Base-by-base conservation (phyloP, 1,140 invertebrate genomes). In the Mamestra configurata region DNA sequence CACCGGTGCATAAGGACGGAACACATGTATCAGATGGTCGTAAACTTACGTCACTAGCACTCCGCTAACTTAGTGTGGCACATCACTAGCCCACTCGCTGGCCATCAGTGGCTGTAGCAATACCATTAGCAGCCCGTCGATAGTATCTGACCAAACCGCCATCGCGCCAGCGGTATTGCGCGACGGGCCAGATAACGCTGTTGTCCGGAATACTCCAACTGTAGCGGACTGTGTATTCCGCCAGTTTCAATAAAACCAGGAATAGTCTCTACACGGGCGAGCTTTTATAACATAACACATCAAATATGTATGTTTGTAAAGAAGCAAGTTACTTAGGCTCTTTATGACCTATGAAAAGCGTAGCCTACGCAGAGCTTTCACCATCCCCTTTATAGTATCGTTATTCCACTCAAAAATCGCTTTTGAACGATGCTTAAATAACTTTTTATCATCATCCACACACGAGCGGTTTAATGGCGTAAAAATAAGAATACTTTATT, bases 401-500 rank as follows among this genome's bases (percentile, higher is more conserved):
- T 72, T 55, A 53, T 35, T 53, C 18, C 49, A 72, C 70, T 72
- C 13, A 46, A 75, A 75, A 75, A 40, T 75, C 72, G 72, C 37
- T 59, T 75, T 75, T 43, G 20, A 27, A 59, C 18, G 53, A 75
- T 18, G 22, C 55, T 57, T 40, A 55, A 53, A 24, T 35, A 72
- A 57, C 70, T 22, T 72, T 70, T 55, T 72, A 75, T 75, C 72
- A 22, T 72, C 31, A 57, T 73, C 37, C 72, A 43, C 72, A 59
- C 31, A 51, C 71, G 51, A 55, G 49, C 71, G 61, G 72, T 24
- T 75, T 75, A 75, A 75, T 75, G 53, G 53, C 53, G 72, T 75
- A 24, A 59, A 75, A 75, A 75, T 75, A 75, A 75, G 55, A 75
- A 75, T 75, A 75, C 72, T 75, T 75, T 72, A 57, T 75, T 75